Evolutionary conservation across 2,113 vertebrate genomes (phyloP).

Genomic region (Turnix velox): DNA sequence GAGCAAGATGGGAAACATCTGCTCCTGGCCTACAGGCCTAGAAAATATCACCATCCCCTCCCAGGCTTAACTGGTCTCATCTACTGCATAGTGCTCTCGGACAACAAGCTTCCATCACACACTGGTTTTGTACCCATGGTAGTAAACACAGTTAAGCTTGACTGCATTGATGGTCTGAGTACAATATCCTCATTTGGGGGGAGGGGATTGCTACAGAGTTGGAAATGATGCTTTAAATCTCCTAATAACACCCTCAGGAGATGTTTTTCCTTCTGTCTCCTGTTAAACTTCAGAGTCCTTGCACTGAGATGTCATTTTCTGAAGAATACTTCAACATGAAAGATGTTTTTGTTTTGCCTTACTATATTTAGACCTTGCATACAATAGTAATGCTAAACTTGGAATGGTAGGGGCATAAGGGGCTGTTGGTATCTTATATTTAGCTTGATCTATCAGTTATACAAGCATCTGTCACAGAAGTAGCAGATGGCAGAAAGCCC

Average conservation of each 20-base stretch:
- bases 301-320: not conserved
- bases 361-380: conserved; percentile 57
- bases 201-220: not conserved
- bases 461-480: conserved; percentile 57
- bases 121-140: not conserved
- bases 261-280: not conserved
- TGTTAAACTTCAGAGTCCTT: not conserved
- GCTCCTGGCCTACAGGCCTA: not conserved
- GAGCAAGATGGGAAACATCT: not conserved
- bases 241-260: not conserved
- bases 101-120: not conserved
- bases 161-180: not conserved
- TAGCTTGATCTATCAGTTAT: conserved; percentile 64
- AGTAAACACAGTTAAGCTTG: not conserved
- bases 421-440: conserved; percentile 63
- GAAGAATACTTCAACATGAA: conserved; percentile 27
- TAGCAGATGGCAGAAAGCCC: conserved; percentile 60
- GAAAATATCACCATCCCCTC: not conserved
- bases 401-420: conserved; percentile 47
- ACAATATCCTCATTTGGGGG: not conserved
- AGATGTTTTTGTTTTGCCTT: conserved; percentile 47
- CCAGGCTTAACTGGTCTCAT: not conserved
- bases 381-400: conserved; percentile 62
- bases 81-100: not conserved
- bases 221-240: not conserved